Conservation (phyloP, 2,888 invertebrate genomes). For the Nymphalis c-album region DNA sequence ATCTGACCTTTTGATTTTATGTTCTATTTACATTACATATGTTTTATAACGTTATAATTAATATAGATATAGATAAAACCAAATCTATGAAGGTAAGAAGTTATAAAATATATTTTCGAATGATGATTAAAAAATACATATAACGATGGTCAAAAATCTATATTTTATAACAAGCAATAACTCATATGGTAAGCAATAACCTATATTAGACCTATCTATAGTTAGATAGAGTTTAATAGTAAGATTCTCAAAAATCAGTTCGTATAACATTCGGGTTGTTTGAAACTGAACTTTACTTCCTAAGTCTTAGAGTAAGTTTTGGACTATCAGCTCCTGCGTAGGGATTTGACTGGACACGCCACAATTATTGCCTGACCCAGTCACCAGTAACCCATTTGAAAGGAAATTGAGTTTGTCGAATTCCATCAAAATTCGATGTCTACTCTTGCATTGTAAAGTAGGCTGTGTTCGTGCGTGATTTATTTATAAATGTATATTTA, state of each 20-base stretch:
- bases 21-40: no score
- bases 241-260: not conserved
- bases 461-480: constrained; percentile 15
- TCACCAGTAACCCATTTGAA: constrained; percentile 68
- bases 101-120: no score
- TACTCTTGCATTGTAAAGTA: constrained; percentile 75
- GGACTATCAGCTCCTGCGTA: constrained; percentile 38
- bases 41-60: no score
- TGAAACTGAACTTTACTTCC: constrained; percentile 21
- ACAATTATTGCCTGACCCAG: constrained; percentile 75
- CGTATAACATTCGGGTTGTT: constrained; percentile 6
- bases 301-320: constrained; percentile 33
- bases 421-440: constrained; percentile 74
- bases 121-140: not conserved
- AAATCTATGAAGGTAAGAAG: no score
- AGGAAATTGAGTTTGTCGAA: constrained; percentile 77
- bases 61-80: no score
- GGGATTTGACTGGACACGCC: constrained; percentile 59
- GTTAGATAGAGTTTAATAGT: no score
- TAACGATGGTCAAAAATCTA: not conserved
- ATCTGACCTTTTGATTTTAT: no score
- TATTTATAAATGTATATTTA: constrained; percentile 1
- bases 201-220: not conserved
- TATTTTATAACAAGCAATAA: not conserved
- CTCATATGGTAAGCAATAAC: not conserved